Evolutionary conservation across 2,888 invertebrate genomes (phyloP), one percentile per base, ranked within the genome.

Genomic region (Acrobasis consociella): DNA sequence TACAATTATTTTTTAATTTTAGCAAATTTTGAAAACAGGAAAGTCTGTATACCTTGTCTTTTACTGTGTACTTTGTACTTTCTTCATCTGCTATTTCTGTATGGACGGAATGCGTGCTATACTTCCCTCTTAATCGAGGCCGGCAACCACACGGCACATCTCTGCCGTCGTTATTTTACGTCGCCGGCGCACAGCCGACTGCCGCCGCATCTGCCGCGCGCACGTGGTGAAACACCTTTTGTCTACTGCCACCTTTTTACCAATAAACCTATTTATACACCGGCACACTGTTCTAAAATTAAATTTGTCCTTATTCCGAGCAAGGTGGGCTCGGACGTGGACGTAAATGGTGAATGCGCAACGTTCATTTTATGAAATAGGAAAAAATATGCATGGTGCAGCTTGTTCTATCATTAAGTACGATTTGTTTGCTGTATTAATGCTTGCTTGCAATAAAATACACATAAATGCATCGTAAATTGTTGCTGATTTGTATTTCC

Each of bases 221-320:
- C 88, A 88, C 88, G 88, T 88, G 88, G 81, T 80, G 15, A 81
- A 81, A 86, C 91, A 91, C 91, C 91, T 91, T 91, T 91, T 87
- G 88, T 88, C 83, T 83, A 81, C 80, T 73, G 74, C 79, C 80
- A 82, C 81, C 80, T 83, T 86, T 87, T 89, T 87, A 81, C 80
- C 79, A 77, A 76, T 76, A 67, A 68, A 74, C 76, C 85, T 87
- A 89, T 89, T 87, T 86, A 81, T 85, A 84, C 72, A 82, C 82
- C 83, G 81, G 38, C 37, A 77, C 83, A 81, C 79, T 81, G 78
- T 82, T 85, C 82, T 85, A 80, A 75, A 78, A 77, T 81, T 79
- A 78, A 72, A 71, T 67, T 61, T 65, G 65, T 68, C 60, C 65
- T 62, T 62, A 62, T 62, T 58, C 55, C 49, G 39, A 58, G 58